Evolutionary conservation across 2,888 invertebrate species (phyloP).

Genomic region (Caenorhabditis sp.): DNA sequence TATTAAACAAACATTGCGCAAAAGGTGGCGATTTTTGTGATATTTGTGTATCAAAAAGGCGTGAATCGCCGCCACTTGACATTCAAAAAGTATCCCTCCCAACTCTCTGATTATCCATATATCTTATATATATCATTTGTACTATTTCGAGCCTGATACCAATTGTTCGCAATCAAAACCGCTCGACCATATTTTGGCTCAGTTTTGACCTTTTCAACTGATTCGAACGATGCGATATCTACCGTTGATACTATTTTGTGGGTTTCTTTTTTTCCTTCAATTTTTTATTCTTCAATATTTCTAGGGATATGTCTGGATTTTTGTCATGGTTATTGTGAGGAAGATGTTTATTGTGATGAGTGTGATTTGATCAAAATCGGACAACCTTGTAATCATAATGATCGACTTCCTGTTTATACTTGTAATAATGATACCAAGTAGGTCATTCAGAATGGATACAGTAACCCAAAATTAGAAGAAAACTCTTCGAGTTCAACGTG

Average conservation of each 20-base stretch:
- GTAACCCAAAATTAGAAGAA: too few species aligned
- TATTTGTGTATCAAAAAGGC: neutral
- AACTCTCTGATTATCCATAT: too few species aligned
- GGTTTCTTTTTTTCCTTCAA: neutral
- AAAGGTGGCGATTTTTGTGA: neutral
- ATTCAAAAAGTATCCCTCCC: neutral
- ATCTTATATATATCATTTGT: neutral
- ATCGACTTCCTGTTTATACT: conserved; percentile 41
- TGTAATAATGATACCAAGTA: conserved; percentile 47
- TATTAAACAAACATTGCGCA: conserved; percentile 3
- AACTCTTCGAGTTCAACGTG: too few species aligned
- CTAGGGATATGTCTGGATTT: neutral
- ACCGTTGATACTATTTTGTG: neutral
- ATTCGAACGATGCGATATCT: neutral
- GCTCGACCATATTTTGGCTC: neutral
- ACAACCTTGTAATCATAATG: conserved; percentile 47
- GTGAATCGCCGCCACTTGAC: neutral
- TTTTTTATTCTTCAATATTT: neutral
- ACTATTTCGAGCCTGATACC: conserved; percentile 1
- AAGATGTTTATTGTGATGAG: conserved; percentile 49
- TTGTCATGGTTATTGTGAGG: conserved; percentile 48
- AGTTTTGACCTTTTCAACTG: neutral
- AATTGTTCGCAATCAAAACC: neutral
- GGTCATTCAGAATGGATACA: neutral
- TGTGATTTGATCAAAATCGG: conserved; percentile 49